Base-by-base conservation (phyloP, 1,140 invertebrate genomes). In the Drosophila busckii region DNA sequence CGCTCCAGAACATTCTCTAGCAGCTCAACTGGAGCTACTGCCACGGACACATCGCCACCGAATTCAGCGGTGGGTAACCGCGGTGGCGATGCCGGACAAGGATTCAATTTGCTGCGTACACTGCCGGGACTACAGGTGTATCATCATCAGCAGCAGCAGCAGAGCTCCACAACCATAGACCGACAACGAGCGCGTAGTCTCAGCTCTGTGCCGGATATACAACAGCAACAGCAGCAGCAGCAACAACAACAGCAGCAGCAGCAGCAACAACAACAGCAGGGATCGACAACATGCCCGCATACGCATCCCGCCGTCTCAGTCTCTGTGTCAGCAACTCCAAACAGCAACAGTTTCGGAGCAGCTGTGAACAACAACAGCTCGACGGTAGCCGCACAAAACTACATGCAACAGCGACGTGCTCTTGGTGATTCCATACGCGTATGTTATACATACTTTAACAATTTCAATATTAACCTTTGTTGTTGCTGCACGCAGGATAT, bases 131-230 rank as follows among this genome's bases (percentile, higher is more conserved):
- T 93, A 38, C 90, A 92, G 80, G 90, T 93, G 59, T 89, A 88
- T 17, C 91, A 91, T 17, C 70, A 75, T 25, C 70, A 52, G 15
- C 49, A 42, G 22, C 50, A 40, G 37, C 35, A 15, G 26, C 49
- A 71, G 7, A 75, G 78, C 45, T 82, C 70, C 16, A 71, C 73
- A 5, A 66, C 84, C 35, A 73, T 84, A 66, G 93, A 93, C 69
- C 89, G 94, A 70, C 94, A 95, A 85, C 88, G 94, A 53, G 94
- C 94, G 9, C 90, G 94, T 53, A 95, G 94, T 10, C 87, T 96
- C 50, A 95, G 94, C 35, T 95, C 93, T 54, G 94, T 96, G 53
- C 93, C 94, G 2, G 94, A 95, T 84, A 88, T 93, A 28, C 91
- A 92, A 54, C 89, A 90, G 15, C 70, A 73, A 8, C 66, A 69